Conservation (phyloP, 2,113 vertebrate genomes). For the Gnathonemus echidnorhynchus region DNA sequence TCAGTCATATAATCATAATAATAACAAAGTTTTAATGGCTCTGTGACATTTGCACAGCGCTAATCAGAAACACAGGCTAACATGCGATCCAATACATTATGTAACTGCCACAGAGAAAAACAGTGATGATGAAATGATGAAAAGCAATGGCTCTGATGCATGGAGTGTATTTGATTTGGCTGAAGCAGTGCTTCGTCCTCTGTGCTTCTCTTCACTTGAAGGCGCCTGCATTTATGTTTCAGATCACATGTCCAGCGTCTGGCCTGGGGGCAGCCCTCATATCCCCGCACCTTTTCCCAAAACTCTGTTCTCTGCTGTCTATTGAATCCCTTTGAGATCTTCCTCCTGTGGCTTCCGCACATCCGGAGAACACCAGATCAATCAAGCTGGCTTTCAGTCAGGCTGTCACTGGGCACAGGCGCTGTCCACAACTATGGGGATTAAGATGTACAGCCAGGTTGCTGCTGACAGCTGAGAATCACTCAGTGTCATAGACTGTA, state of each 20-base stretch:
- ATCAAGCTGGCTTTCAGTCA: conserved; percentile 3
- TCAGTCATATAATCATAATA: conserved; percentile 18
- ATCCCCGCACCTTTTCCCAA: neutral
- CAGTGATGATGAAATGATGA: conserved; percentile 29
- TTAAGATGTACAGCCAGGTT: neutral
- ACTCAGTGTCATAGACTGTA: neutral
- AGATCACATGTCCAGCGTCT: conserved; percentile 25
- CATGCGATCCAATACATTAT: conserved; percentile 25
- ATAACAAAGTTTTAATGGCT: conserved; percentile 22
- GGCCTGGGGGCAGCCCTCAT: conserved; percentile 21
- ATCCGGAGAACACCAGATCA: conserved; percentile 16
- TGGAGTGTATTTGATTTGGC: conserved; percentile 31
- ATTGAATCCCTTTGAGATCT: neutral
- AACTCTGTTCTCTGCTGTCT: conserved; percentile 14
- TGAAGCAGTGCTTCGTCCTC: conserved; percentile 29
- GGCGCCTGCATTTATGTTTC: conserved; percentile 26
- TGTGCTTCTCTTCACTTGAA: conserved; percentile 22
- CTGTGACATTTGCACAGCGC: conserved; percentile 10
- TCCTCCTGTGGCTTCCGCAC: conserved; percentile 15
- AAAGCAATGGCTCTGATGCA: conserved; percentile 29
- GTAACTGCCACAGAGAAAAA: conserved; percentile 16
- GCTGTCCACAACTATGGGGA: too few relatives aligned
- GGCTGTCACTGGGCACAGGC: neutral
- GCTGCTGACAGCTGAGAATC: neutral
- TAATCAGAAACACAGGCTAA: conserved; percentile 17